Evolutionary conservation across 2,797 vertebrate genomes (phyloP), one percentile per base, ranked within the genome.

Genomic region (Tamandua tetradactyla): DNA sequence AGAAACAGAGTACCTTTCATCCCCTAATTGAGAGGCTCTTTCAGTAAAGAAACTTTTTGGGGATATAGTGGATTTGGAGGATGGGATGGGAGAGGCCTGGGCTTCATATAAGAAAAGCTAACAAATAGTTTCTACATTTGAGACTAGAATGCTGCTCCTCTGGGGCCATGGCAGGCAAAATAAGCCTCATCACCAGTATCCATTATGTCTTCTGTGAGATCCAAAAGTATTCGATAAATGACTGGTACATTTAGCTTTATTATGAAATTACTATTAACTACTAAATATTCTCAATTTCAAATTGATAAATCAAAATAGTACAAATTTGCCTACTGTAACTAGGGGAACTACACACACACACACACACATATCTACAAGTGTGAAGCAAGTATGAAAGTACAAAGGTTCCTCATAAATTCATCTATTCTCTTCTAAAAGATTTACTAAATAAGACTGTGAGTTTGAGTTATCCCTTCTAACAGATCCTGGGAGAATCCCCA

Each of bases 151-250:
- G 23, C 40, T 90, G 18, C n/a, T 78, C 79, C 74, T 90, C 52
- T 66, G n/a, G 37, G 74, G 23, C 49, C 22, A 25, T 59, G 14
- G 11, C 59, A 40, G 61, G 32, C 42, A 81, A 91, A 62, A 82
- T 62, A 76, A 82, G 20, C 27, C 61, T 47, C 52, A 3, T 66
- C 18, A 55, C 35, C 30, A 35, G 71, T 44, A 44, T 49, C 47
- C 40, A 52, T 87, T 85, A 23, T 40, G 40, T 76, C 92, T 93
- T 66, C 59, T 76, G 35, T 61, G 25, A 78, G 42, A 72, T 72
- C 25, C 37, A 71, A 35, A 91, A 74, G 81, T 84, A 76, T 64
- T 66, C 69, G 62, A 20, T 81, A 47, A 68, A n/a, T 64, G 27
- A 76, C 9, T 12, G 27, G n/a, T 64, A 32, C 1, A 35, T 62